These are phyloP conservation scores for Pterostichus madidus DNA, from an alignment of 2,888 invertebrate genomes.

Conservation along the genomic window DNA sequence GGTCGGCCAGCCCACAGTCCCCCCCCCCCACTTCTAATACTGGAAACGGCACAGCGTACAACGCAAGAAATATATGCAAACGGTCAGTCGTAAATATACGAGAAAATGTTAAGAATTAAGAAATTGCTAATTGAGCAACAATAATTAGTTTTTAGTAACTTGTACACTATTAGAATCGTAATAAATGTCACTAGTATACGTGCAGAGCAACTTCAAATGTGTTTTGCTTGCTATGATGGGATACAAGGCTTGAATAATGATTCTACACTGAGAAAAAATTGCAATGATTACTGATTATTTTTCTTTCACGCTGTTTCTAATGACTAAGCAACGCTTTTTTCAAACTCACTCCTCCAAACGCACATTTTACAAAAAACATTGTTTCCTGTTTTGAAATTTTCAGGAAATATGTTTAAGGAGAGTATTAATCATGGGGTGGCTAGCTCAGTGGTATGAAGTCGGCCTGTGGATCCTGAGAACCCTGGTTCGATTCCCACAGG, in stretches of 20 bases:
- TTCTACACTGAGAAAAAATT: neutral
- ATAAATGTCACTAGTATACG: conserved; percentile 60
- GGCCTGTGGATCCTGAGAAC: too few relatives aligned
- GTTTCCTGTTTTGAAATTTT: too few relatives aligned
- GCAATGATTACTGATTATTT: neutral
- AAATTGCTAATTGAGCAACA: conserved; percentile 70
- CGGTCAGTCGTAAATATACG: conserved; percentile 68
- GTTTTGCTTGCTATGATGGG: neutral
- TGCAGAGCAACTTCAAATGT: neutral
- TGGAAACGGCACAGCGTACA: conserved; percentile 1
- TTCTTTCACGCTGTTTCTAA: neutral
- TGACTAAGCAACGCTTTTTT: neutral
- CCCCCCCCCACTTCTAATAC: conserved; percentile 1
- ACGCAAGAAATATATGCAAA: conserved; percentile 64
- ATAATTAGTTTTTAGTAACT: conserved; percentile 69
- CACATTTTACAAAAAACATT: too few relatives aligned
- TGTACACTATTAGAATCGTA: conserved; percentile 65
- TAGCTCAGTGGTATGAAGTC: too few relatives aligned
- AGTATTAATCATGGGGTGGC: too few relatives aligned
- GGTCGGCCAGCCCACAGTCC: conserved; percentile 16
- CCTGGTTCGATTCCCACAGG: too few relatives aligned
- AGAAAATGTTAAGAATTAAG: conserved; percentile 69
- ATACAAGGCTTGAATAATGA: conserved; percentile 5
- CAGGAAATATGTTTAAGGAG: too few relatives aligned
- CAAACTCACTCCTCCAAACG: too few relatives aligned